Evolutionary conservation across 2,113 vertebrate genomes (phyloP), one percentile per base, ranked within the genome.

Genomic region (Gobio gobio): DNA sequence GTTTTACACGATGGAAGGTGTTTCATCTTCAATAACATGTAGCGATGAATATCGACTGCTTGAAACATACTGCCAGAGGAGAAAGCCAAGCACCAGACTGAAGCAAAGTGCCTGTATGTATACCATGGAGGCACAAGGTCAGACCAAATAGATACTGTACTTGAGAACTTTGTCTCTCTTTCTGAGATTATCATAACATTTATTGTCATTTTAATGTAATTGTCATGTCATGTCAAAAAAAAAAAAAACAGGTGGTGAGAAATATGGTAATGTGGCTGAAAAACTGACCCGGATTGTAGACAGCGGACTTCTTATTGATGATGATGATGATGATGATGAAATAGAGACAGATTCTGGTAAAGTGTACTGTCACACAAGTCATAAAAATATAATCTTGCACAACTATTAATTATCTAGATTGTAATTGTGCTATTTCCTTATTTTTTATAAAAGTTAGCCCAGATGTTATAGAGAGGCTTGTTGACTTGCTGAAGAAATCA

Each of bases 401-500:
- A 45, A 78, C 16, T 56, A 8, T 56, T 47, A 8, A 26, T 47
- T 20, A 45, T 5, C 16, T 7, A 47, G n/a, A 63, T 24, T 64
- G 9, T 2, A 80, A 49, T 26, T 56, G 8, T 75, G 16, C 26
- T 24, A 3, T 58, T 20, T 49, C 13, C 6, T 70, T n/a, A 1
- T 61, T 66, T 66, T 16, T 72, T 10, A 76, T 10, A 33, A 12
- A 49, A 6, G 33, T 18, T n/a, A 26, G 26, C 58, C 24, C 45
- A 82, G 85, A 85, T 59, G 4, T 86, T 12, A 76, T 88, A 22
- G 54, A 83, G 51, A 75, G 20, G 83, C 84, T 91, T 24, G 88
- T 90, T 77, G 83, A 82, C 7, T 68, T 91, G 24, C 5, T 91
- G 81, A 89, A 86, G 64, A 56, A 13, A 56, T 58, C 74, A 14